These are phyloP conservation scores for Sparidentex hasta DNA, from an alignment of 2,797 vertebrate species.

Conservation along the genomic window DNA sequence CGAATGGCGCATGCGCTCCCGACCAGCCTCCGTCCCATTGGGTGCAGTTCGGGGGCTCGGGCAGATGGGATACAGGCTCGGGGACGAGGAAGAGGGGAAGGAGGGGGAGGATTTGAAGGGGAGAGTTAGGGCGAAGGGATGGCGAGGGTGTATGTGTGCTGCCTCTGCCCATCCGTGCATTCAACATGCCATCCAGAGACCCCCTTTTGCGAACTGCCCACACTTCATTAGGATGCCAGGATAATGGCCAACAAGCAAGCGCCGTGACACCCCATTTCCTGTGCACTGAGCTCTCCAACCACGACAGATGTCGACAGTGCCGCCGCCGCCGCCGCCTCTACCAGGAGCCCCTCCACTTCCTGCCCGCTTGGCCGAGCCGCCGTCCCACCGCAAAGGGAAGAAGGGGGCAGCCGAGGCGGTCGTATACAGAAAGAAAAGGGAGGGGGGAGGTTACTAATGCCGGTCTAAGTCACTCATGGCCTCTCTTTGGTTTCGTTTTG, in stretches of 20 bases:
- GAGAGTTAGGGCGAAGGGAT: constrained; percentile 47
- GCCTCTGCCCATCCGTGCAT: constrained; percentile 96
- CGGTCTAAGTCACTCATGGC: constrained; percentile 52
- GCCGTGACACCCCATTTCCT: constrained; percentile 99
- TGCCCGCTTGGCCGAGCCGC: constrained; percentile 63
- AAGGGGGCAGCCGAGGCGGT: constrained; percentile 40
- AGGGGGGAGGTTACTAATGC: constrained; percentile 39
- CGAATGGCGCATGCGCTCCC: constrained; percentile 87
- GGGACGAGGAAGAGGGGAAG: constrained; percentile 80
- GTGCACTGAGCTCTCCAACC: constrained; percentile 98
- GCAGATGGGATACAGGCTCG: constrained; percentile 94
- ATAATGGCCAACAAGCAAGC: constrained; percentile 98
- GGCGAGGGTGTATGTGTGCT: constrained; percentile 78
- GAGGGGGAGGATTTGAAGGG: constrained; percentile 75
- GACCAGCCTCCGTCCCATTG: constrained; percentile 89
- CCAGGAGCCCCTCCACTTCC: constrained; percentile 67
- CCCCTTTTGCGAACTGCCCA: constrained; percentile 90
- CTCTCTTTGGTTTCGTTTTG: constrained; percentile 37
- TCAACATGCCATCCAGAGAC: constrained; percentile 93
- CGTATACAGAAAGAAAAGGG: constrained; percentile 24
- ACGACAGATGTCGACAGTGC: constrained; percentile 98
- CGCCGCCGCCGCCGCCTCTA: constrained; percentile 82
- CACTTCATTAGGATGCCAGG: constrained; percentile 99
- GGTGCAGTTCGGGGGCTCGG: constrained; percentile 90
- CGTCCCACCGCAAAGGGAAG: constrained; percentile 45